Evolutionary conservation across 2,888 invertebrate genomes (phyloP).

Genomic region (Cataglyphis albicans): DNA sequence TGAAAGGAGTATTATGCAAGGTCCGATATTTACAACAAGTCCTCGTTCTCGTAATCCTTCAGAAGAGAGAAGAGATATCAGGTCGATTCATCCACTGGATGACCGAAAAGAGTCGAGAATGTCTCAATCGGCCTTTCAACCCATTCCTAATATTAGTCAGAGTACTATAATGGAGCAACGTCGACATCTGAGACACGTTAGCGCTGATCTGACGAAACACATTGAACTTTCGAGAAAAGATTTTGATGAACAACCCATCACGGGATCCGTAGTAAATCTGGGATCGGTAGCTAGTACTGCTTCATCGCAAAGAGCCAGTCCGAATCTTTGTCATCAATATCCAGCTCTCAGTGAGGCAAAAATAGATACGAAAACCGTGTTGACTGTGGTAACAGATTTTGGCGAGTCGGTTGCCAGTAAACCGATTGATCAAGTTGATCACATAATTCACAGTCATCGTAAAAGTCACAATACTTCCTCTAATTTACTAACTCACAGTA

Average conservation of each 20-base stretch:
- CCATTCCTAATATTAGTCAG: constrained; percentile 83
- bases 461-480: constrained; percentile 80
- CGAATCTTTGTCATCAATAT: constrained; percentile 83
- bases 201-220: constrained; percentile 84
- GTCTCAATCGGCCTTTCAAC: constrained; percentile 83
- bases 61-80: constrained; percentile 80
- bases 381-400: constrained; percentile 82
- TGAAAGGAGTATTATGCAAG: constrained; percentile 79
- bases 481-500: constrained; percentile 79
- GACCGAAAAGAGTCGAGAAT: constrained; percentile 81
- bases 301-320: constrained; percentile 82
- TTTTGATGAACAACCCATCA: constrained; percentile 83
- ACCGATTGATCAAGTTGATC: constrained; percentile 81
- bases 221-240: constrained; percentile 84
- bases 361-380: constrained; percentile 79
- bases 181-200: constrained; percentile 84
- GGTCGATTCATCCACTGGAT: constrained; percentile 72
- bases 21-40: constrained; percentile 80
- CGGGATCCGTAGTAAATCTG: constrained; percentile 83
- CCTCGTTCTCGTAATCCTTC: constrained; percentile 83
- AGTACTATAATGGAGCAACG: constrained; percentile 85
- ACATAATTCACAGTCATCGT: constrained; percentile 84
- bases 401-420: constrained; percentile 77
- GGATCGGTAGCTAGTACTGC: constrained; percentile 74
- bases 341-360: constrained; percentile 82